Conservation (phyloP, 2,113 vertebrate genomes). For the Burhinus oedicnemus region DNA sequence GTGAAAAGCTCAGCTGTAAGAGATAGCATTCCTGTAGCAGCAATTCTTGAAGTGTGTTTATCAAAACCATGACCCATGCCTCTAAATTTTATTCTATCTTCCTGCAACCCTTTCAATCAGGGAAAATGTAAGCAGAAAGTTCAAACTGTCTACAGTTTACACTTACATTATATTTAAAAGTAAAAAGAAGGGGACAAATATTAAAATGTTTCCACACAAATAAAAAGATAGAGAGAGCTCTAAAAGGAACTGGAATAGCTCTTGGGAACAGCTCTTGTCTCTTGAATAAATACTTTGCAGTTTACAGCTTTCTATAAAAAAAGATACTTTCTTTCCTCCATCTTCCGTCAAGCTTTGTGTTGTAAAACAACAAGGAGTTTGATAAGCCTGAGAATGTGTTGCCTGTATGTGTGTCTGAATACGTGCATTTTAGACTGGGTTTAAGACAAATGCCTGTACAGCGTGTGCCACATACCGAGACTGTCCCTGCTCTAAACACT, state of each 20-base stretch:
- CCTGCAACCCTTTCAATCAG: neutral
- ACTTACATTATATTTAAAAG: neutral
- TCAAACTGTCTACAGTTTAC: neutral
- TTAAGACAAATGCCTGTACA: neutral
- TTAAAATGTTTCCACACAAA: neutral
- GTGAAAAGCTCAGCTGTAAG: neutral
- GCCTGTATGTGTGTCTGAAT: neutral
- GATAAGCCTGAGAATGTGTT: neutral
- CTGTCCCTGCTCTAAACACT: neutral
- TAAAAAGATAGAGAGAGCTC: neutral
- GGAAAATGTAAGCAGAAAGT: neutral
- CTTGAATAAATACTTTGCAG: slow-evolving; percentile 24
- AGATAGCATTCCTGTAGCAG: neutral
- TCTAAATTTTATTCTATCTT: slow-evolving; percentile 25
- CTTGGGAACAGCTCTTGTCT: neutral
- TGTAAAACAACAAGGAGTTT: neutral
- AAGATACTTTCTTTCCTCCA: neutral
- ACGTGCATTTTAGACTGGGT: neutral
- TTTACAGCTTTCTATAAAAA: neutral
- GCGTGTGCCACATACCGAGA: accelerated
- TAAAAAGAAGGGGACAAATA: slow-evolving; percentile 5
- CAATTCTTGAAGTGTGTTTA: slow-evolving; percentile 4
- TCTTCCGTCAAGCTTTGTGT: neutral
- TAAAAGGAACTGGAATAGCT: slow-evolving; percentile 30
- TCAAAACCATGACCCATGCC: neutral